These are phyloP conservation scores for Drosophila kuntzei DNA, from an alignment of 2,888 invertebrate species.

Conservation along the genomic window DNA sequence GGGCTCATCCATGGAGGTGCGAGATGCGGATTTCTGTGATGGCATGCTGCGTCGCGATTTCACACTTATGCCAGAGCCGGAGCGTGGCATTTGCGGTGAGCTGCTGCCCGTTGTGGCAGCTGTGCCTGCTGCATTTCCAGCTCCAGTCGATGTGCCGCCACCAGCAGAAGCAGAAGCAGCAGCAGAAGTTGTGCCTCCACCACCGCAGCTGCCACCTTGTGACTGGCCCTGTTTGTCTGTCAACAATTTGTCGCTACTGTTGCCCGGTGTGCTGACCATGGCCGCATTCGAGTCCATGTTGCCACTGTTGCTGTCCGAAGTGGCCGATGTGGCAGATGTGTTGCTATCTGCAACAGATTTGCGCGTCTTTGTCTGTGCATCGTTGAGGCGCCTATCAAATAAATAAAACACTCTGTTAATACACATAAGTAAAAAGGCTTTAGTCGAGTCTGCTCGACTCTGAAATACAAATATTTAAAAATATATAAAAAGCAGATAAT, in stretches of 20 bases:
- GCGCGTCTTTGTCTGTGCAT: conserved; percentile 85
- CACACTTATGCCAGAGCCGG: conserved; percentile 87
- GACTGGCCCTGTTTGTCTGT: conserved; percentile 40
- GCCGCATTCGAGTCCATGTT: conserved; percentile 78
- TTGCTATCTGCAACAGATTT: conserved; percentile 85
- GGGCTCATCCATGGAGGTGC: conserved; percentile 87
- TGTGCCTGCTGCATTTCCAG: conserved; percentile 29
- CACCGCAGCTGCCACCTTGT: conserved; percentile 10
- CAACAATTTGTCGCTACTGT: conserved; percentile 57
- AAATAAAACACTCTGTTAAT: no score
- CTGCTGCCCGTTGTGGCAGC: conserved; percentile 71
- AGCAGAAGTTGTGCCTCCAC: conserved; percentile 32
- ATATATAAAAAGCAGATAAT: no score
- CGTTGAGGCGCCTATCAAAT: conserved; percentile 83
- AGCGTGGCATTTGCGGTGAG: conserved; percentile 86
- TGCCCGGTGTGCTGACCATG: conserved; percentile 56
- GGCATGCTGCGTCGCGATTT: conserved; percentile 87
- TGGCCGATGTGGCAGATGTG: conserved; percentile 75
- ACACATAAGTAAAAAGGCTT: no score
- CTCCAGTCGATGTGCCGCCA: conserved; percentile 29
- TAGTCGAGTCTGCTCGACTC: no score
- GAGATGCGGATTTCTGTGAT: conserved; percentile 86
- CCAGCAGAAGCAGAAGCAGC: conserved; percentile 26
- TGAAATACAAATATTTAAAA: no score
- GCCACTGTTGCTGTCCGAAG: conserved; percentile 84